Evolutionary conservation across 2,113 vertebrate species (phyloP), one percentile per base, ranked within the genome.

Genomic region (Dicaeum eximium): DNA sequence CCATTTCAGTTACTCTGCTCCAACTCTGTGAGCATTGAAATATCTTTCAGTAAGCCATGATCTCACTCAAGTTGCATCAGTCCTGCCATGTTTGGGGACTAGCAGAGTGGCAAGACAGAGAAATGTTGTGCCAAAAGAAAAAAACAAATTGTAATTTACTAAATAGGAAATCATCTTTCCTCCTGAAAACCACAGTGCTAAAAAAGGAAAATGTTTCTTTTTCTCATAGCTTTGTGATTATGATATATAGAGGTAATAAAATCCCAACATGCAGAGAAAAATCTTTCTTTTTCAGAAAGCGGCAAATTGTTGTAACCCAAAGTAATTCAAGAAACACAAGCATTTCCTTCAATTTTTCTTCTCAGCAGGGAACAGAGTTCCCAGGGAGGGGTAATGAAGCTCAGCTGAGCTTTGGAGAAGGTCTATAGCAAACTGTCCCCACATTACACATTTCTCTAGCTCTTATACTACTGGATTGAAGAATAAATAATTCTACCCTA

Each of bases 301-400:
- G 7, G 38, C 25, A 96, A 95, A 88, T 82, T 95, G 18, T 80
- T 90, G 53, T 80, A 97, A 95, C 42, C 47, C 71, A 88, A 94
- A 92, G 78, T 53, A 83, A 87, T 91, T 97, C 54, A 95, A 91
- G 50, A 96, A 95, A 96, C 66, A 92, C 71, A 92, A 90, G 57
- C 15, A 86, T 96, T 96, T 95, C 66, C 66, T 92, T 96, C 60
- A 92, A 56, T 97, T 90, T 89, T 90, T 91, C 61, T 82, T n/a
- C 94, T 94, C 92, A 85, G 70, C 56, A 38, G 79, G 92, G 94
- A 96, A 78, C 37, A 75, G 23, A 9, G 7, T 42, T 94, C 67
- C 67, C 80, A 54, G 44, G 35, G 80, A 83, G 37, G 40, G 21
- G 7, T 93, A 90, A 95, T 92, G 80, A 96, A 86, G 67, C 64